A percentile compares a stretch with the other conserved stretches of the same genome.
phyloP scores from a whole-genome alignment of 2,888 invertebrate genomes.

The Nephrotoma appendiculata region DNA sequence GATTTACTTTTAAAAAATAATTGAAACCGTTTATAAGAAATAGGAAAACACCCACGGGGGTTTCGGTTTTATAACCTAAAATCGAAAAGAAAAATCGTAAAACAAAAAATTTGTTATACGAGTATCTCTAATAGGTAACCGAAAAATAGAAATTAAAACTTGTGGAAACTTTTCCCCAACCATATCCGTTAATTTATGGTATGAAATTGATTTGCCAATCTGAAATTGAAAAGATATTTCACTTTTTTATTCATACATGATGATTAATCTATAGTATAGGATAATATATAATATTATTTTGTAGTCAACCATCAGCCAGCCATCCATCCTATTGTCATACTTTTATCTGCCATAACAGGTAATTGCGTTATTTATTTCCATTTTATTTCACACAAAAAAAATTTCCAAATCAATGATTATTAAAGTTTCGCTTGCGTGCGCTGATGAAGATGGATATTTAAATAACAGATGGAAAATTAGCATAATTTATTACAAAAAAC shows the following conservation, averaged over 20 bases:
- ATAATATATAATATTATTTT: background rate
- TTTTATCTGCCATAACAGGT: background rate
- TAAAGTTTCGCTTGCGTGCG: background rate
- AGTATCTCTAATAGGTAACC: background rate
- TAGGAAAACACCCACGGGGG: background rate
- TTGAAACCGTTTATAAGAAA: background rate
- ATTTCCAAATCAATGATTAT: background rate
- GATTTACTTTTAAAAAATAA: background rate
- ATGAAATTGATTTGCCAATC: background rate
- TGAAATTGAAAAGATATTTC: background rate
- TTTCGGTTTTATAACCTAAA: background rate
- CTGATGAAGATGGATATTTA: background rate
- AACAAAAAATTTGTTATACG: background rate
- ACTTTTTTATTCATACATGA: background rate
- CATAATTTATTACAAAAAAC: background rate
- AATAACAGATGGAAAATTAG: background rate
- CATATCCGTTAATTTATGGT: background rate
- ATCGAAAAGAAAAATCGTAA: background rate
- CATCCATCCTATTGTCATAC: background rate
- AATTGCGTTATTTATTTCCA: background rate
- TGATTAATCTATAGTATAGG: background rate
- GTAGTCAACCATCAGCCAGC: background rate
- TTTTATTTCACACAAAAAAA: background rate
- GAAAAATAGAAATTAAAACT: background rate
- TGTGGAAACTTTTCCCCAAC: background rate